phyloP scores from a whole-genome alignment of 2,797 vertebrate species.

The Diplodus puntazzo region DNA sequence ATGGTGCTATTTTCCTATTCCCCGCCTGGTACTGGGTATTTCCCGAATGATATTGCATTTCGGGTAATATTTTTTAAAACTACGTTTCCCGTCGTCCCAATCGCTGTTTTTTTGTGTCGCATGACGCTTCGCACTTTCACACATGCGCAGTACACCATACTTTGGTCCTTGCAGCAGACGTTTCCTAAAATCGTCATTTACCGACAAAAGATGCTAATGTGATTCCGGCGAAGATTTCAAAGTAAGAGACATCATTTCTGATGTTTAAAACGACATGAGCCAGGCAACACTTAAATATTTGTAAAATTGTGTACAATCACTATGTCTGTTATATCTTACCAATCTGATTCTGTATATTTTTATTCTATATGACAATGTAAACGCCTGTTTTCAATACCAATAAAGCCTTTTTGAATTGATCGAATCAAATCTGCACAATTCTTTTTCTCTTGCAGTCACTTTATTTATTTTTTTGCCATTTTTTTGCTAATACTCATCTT shows the following conservation, averaged over 20 bases:
- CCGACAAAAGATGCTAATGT: not conserved
- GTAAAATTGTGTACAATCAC: not conserved
- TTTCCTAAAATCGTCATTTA: not conserved
- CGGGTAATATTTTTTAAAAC: conserved; percentile 61
- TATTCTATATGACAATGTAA: too few species aligned
- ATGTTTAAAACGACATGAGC: not conserved
- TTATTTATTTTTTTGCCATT: not conserved
- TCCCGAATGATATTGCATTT: conserved; percentile 62
- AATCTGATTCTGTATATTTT: too few species aligned
- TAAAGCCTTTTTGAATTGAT: too few species aligned
- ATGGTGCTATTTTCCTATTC: conserved; percentile 69
- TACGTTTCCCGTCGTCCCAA: conserved; percentile 56
- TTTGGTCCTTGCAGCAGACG: not conserved
- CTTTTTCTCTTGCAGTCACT: not conserved
- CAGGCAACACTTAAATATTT: not conserved
- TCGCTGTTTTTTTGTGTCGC: not conserved
- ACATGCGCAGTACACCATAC: conserved; percentile 2
- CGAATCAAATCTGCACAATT: not conserved
- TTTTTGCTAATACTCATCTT: not conserved
- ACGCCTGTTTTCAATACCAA: too few species aligned
- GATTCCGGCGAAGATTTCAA: conserved; percentile 44
- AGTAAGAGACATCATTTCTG: conserved; percentile 34
- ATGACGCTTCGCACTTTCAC: conserved; percentile 37
- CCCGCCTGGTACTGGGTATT: conserved; percentile 70
- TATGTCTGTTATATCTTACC: too few species aligned